A percentile compares a stretch with the other conserved stretches of the same genome.
These are phyloP conservation scores for Acronicta leporina DNA, from an alignment of 2,888 invertebrate genomes.

Conservation along the genomic window DNA sequence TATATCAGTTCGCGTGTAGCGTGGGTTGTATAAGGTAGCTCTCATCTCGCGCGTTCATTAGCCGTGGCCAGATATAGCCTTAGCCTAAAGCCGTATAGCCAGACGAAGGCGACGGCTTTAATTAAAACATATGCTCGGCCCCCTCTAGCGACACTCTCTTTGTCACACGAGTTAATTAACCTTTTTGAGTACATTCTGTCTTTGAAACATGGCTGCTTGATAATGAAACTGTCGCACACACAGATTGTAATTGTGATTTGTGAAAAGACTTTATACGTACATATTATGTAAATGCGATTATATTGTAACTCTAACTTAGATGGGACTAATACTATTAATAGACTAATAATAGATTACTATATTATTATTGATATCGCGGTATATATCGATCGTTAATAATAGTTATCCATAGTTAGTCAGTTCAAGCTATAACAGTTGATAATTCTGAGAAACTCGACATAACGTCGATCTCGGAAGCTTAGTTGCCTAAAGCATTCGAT, in stretches of 20 bases:
- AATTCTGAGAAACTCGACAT: no score
- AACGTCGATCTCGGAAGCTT: no score
- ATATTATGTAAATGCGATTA: not conserved
- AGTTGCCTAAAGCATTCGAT: no score
- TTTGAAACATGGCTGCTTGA: conserved; percentile 24
- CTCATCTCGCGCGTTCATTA: conserved; percentile 25
- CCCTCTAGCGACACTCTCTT: conserved; percentile 39
- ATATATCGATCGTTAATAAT: no score
- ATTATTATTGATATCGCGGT: no score
- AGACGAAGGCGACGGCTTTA: conserved; percentile 41
- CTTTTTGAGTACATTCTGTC: conserved; percentile 25
- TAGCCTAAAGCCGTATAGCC: conserved; percentile 6
- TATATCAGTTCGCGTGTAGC: not conserved
- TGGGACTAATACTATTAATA: no score
- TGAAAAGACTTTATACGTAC: not conserved
- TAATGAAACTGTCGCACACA: conserved; percentile 15
- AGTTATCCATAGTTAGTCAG: no score
- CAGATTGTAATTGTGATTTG: conserved; percentile 14
- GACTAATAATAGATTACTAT: no score
- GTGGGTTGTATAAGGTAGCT: conserved; percentile 10
- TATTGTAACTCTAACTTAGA: not conserved
- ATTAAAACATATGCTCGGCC: conserved; percentile 54
- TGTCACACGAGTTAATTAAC: conserved; percentile 48
- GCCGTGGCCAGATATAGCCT: conserved; percentile 16
- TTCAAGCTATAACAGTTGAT: no score